Evolutionary conservation across 2,888 invertebrate genomes (phyloP), one percentile per base, ranked within the genome.

Genomic region (Pollenia griseotomentosa): DNA sequence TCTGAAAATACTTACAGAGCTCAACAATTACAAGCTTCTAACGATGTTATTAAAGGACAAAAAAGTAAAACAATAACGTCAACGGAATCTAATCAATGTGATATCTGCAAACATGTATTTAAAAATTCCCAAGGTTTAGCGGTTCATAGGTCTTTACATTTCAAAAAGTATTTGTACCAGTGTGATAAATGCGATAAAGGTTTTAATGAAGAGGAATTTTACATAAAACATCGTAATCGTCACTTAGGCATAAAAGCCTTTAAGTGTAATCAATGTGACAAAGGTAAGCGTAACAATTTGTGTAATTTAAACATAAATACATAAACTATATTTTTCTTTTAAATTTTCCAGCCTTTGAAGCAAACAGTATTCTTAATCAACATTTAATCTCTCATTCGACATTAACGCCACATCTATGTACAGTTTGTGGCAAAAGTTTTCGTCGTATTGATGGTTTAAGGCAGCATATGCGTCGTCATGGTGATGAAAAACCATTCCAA

Each of bases 381-480:
- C 95, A 95, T 89, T 90, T 95, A 46, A 93, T 95, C 0, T 94
- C 93, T 0, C 95, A 95, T 89, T 91, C 89, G 5, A 94, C 94
- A 0, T 95, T 95, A 89, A 94, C 94, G 0, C 95, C 95, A 0
- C 95, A 91, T 89, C 91, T 95, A 9, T 95, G 95, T 89, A 94
- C 95, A 0, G 91, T 94, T 88, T 95, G 95, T 70, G 95, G 95
- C 0, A 94, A 94, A 81, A 94, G 94, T 0, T 95, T 95, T 88
- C 53, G 73, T 8, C 83, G 73, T 44, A 51, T 94, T 61, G 95
- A 95, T 71, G 95, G 95, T 86, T 90, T 95, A 33, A 93, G 95
- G 0, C 95, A 95, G 86, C 95, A 95, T 88, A 93, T 95, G 91
- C 89, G 94, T 80, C 92, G 95, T 0, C 95, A 95, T 84, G 93